A percentile compares a stretch with the other conserved stretches of the same genome.
Evolutionary conservation across 2,113 vertebrate genomes (phyloP).

Genomic region (Poicephalus gulielmi): DNA sequence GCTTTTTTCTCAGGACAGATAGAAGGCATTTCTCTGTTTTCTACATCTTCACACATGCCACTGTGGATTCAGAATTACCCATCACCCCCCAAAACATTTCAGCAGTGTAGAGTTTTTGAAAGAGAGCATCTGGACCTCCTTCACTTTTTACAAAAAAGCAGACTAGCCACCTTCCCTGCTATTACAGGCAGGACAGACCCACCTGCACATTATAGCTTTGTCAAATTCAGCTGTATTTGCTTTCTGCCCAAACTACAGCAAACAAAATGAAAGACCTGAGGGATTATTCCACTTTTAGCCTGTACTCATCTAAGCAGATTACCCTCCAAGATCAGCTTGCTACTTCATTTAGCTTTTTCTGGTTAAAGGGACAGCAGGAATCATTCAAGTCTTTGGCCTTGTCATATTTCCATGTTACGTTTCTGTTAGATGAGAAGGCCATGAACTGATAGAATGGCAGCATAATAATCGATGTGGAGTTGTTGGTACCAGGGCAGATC

Average conservation of each 20-base stretch:
- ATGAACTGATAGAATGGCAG: neutral
- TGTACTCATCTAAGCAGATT: slow-evolving; percentile 61
- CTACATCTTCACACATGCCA: neutral
- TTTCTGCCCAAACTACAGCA: slow-evolving; percentile 31
- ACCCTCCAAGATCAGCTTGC: slow-evolving; percentile 42
- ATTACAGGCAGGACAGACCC: neutral
- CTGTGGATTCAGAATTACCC: neutral
- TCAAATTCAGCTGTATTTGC: slow-evolving; percentile 3
- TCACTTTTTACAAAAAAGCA: neutral
- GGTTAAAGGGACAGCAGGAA: slow-evolving; percentile 33
- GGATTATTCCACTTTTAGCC: slow-evolving; percentile 68
- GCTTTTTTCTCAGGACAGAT: neutral
- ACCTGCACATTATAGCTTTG: neutral
- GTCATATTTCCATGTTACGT: neutral
- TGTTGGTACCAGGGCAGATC: neutral
- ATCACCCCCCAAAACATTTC: neutral
- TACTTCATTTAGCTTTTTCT: slow-evolving; percentile 46
- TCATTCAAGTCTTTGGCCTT: neutral
- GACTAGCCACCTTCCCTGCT: neutral
- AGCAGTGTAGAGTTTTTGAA: neutral
- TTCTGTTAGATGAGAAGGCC: neutral
- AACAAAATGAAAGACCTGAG: slow-evolving; percentile 26
- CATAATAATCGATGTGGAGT: neutral
- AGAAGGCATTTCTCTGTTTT: neutral
- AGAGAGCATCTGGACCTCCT: neutral